Evolutionary conservation across 2,113 vertebrate genomes (phyloP).

Genomic region (Regulus satrapa): DNA sequence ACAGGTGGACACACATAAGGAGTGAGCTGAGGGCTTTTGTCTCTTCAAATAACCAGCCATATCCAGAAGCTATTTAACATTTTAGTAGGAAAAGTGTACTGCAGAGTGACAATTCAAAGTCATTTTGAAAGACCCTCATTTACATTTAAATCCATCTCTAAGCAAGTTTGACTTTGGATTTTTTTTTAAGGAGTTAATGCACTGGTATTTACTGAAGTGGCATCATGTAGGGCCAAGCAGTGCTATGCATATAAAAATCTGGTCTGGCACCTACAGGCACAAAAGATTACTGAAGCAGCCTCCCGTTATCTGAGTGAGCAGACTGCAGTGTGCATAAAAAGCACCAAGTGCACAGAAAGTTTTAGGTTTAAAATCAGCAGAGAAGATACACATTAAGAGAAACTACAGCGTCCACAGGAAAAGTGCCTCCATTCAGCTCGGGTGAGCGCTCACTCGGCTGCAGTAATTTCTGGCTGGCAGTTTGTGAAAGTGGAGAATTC

Average conservation of each 20-base stretch:
- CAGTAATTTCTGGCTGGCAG: neutral
- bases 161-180: neutral
- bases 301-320: neutral
- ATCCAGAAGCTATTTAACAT: neutral
- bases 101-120: neutral
- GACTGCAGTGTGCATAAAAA: neutral
- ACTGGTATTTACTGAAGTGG: neutral
- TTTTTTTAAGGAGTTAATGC: neutral
- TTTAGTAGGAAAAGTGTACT: neutral
- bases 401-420: neutral
- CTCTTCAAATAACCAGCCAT: neutral
- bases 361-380: neutral
- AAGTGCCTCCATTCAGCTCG: neutral
- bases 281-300: neutral
- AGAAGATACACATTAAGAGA: neutral
- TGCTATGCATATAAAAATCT: neutral
- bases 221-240: neutral
- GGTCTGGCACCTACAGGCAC: neutral
- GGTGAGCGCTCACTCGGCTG: neutral
- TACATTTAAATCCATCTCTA: neutral
- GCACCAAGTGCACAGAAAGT: neutral
- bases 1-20: neutral
- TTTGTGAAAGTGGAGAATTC: neutral
- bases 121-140: neutral
- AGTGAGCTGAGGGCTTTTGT: neutral